Percentiles rank a stretch among this genome's conserved stretches.
phyloP scores from a whole-genome alignment of 2,797 vertebrate genomes.

The Cyclura pinguis region DNA sequence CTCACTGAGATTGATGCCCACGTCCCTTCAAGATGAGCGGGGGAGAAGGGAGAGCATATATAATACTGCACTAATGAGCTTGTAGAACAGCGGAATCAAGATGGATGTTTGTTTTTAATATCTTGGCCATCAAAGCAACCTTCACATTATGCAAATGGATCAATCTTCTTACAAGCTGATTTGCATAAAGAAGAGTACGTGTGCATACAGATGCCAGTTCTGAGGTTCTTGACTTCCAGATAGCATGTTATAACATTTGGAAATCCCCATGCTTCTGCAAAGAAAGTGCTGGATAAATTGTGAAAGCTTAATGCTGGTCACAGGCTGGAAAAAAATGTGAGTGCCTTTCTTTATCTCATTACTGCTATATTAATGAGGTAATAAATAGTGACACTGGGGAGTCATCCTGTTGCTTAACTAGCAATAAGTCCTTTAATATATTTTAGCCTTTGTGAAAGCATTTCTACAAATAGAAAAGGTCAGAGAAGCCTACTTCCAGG shows the following conservation, averaged over 20 bases:
- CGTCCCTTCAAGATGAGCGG: conserved; percentile 13
- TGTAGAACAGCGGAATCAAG: not conserved
- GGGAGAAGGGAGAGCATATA: not conserved
- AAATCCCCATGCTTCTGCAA: not conserved
- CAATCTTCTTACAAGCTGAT: not conserved
- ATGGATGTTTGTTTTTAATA: not conserved
- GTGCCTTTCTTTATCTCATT: not conserved
- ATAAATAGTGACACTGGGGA: conserved; percentile 14
- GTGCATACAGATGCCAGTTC: not conserved
- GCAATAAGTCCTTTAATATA: not conserved
- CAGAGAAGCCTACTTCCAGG: not conserved
- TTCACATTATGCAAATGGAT: not conserved
- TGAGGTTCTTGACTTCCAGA: not conserved
- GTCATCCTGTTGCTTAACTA: not conserved
- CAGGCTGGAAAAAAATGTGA: not conserved
- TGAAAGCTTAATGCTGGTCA: not conserved
- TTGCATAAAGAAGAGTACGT: not conserved
- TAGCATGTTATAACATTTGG: not conserved
- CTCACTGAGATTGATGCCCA: not conserved
- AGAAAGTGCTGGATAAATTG: not conserved
- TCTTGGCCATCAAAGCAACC: not conserved
- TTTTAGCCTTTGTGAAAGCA: not conserved
- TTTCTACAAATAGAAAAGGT: not conserved
- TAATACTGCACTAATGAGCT: conserved; percentile 1
- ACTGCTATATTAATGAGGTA: not conserved